Percentiles rank a stretch among this genome's conserved stretches.
These are phyloP conservation scores for Acridotheres tristis DNA, from an alignment of 2,797 vertebrate genomes.

Conservation along the genomic window DNA sequence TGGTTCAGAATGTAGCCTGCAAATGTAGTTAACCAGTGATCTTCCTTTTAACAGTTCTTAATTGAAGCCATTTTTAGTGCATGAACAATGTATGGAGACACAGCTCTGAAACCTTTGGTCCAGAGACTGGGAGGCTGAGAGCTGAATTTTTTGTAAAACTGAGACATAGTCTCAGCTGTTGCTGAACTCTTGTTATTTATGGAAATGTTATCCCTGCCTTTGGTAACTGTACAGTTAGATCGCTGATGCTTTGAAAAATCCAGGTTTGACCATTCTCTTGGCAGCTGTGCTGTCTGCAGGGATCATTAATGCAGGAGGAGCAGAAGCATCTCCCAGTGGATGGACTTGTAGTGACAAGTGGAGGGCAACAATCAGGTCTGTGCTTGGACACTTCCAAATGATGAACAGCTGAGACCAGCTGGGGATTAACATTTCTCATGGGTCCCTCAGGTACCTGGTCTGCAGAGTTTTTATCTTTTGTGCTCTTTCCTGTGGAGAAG, in stretches of 20 bases:
- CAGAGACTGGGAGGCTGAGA: neutral
- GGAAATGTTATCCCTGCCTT: neutral
- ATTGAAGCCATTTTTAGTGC: neutral
- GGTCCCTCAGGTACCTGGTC: neutral
- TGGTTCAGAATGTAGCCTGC: neutral
- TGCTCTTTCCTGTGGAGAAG: neutral
- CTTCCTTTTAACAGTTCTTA: neutral
- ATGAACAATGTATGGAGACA: neutral
- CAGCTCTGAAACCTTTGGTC: neutral
- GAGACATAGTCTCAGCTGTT: neutral
- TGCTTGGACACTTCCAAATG: neutral
- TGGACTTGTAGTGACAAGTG: neutral
- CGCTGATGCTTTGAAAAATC: neutral
- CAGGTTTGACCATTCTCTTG: neutral
- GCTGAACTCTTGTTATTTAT: neutral
- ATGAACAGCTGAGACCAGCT: neutral
- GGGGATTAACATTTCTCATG: neutral
- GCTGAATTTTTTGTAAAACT: neutral
- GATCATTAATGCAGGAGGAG: neutral
- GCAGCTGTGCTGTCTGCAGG: neutral
- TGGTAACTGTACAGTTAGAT: neutral
- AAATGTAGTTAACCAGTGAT: neutral
- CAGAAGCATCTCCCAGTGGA: neutral
- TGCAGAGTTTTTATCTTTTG: neutral
- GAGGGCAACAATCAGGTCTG: neutral